A percentile compares a stretch with the other conserved stretches of the same genome.
These are phyloP conservation scores for Heliconius melpomene DNA, from an alignment of 1,140 invertebrate genomes.

Conservation along the genomic window DNA sequence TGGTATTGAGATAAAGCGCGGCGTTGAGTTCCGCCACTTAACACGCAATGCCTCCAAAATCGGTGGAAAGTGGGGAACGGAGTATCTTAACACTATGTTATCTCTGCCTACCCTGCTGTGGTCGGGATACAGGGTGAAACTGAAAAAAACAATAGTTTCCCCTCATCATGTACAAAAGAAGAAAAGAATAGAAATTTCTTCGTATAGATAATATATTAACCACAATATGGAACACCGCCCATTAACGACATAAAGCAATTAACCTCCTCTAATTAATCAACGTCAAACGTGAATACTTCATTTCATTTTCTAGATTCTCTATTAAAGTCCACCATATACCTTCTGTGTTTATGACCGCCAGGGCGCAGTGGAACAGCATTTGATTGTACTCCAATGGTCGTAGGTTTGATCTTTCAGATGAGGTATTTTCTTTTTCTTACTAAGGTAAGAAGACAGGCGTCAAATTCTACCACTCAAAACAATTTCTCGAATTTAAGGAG, in stretches of 20 bases:
- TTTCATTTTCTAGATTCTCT: neutral
- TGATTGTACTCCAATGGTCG: neutral
- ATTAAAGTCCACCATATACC: neutral
- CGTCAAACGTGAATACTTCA: constrained; percentile 1
- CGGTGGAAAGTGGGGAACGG: too few relatives aligned
- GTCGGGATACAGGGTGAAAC: too few relatives aligned
- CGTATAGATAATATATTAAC: neutral
- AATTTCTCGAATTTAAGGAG: neutral
- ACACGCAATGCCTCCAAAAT: too few relatives aligned
- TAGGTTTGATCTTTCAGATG: neutral
- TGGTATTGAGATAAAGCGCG: too few relatives aligned
- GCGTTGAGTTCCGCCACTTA: too few relatives aligned
- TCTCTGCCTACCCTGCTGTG: too few relatives aligned
- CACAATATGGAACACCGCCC: neutral
- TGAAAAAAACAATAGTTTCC: too few relatives aligned
- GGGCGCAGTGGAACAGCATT: neutral
- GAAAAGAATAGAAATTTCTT: neutral
- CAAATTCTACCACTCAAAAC: neutral
- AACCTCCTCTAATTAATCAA: constrained; percentile 22
- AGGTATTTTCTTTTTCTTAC: too few relatives aligned
- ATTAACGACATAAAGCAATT: constrained; percentile 17
- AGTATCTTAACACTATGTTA: too few relatives aligned
- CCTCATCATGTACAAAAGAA: too few relatives aligned
- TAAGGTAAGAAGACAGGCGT: too few relatives aligned
- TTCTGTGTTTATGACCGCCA: neutral